These are phyloP conservation scores for Lampropteryx suffumata DNA, from an alignment of 2,888 invertebrate genomes.

Conservation along the genomic window DNA sequence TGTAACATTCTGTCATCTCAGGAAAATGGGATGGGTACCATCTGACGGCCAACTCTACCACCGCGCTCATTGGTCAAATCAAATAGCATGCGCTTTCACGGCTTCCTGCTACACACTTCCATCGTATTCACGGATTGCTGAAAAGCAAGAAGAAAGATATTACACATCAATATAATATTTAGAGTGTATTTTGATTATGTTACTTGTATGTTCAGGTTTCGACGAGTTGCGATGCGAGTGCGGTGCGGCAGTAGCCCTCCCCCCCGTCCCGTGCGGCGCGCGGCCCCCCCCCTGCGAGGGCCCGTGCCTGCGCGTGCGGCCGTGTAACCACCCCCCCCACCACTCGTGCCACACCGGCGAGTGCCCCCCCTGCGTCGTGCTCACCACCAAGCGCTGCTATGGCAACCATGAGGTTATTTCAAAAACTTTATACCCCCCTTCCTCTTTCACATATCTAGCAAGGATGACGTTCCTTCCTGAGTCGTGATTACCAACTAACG, in stretches of 20 bases:
- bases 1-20: no score
- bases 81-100: no score
- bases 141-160: no score
- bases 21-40: no score
- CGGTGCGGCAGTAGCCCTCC: conserved; percentile 92
- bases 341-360: conserved; percentile 91
- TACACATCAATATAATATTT: no score
- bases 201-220: conserved; percentile 78
- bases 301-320: conserved; percentile 89
- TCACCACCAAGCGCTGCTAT: conserved; percentile 70
- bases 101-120: no score
- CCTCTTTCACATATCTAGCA: no score
- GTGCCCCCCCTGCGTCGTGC: conserved; percentile 85
- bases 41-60: no score
- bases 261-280: conserved; percentile 97
- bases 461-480: background rate
- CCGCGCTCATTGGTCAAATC: no score
- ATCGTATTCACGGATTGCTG: no score
- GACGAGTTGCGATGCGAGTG: conserved; percentile 96
- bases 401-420: background rate
- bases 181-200: no score
- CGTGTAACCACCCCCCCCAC: conserved; percentile 91
- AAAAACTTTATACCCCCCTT: no score
- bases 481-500: conserved; percentile 18
- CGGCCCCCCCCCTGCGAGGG: conserved; percentile 90